phyloP scores from a whole-genome alignment of 2,888 invertebrate species.

The Eupeodes latifasciatus region DNA sequence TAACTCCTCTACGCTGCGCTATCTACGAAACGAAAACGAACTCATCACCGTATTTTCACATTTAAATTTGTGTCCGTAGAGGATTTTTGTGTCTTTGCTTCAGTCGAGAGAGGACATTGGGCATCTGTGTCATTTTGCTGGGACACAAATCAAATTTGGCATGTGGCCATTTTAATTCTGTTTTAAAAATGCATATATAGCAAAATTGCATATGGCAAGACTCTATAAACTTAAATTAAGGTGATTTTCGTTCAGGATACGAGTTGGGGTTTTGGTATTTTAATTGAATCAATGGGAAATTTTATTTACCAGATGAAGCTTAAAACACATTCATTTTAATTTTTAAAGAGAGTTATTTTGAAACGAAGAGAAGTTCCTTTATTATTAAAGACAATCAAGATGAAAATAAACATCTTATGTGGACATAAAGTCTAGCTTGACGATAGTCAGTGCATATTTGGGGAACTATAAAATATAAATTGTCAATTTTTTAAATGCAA shows the following conservation, averaged over 20 bases:
- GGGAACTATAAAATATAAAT: no score
- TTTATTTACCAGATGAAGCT: conserved; percentile 4
- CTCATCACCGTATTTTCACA: conserved; percentile 6
- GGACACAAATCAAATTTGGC: conserved; percentile 70
- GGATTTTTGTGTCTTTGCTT: conserved; percentile 6
- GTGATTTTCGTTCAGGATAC: conserved; percentile 46
- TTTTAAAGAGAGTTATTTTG: not conserved
- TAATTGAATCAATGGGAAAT: conserved; percentile 8
- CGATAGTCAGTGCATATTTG: no score
- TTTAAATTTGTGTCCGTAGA: conserved; percentile 43
- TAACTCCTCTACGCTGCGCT: no score
- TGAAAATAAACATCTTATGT: no score
- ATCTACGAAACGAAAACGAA: not conserved
- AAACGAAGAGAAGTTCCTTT: not conserved
- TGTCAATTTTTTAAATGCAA: no score
- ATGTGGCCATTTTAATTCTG: conserved; percentile 71
- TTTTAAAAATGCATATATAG: conserved; percentile 57
- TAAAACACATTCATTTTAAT: conserved; percentile 6
- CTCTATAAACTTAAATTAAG: conserved; percentile 64
- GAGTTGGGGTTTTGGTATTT: not conserved
- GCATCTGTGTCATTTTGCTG: conserved; percentile 34
- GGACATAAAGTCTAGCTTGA: no score
- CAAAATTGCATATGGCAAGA: conserved; percentile 38
- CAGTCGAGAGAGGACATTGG: not conserved
- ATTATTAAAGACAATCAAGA: no score